Conservation (phyloP, 2,797 vertebrate genomes). For the Remorina albescens region DNA sequence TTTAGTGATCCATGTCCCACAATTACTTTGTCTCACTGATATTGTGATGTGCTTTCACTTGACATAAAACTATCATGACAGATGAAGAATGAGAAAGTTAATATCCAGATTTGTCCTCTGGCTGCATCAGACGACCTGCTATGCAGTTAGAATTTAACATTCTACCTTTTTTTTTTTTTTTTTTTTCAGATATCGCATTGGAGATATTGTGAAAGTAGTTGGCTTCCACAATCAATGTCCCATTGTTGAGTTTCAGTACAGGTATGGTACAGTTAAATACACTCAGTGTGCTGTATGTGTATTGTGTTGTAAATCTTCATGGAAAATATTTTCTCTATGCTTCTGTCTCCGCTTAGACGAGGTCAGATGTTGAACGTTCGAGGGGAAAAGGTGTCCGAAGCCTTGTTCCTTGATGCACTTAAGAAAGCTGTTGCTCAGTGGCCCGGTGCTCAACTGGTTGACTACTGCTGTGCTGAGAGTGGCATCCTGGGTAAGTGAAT, state of each 20-base stretch:
- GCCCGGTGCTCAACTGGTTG: slow-evolving; percentile 89
- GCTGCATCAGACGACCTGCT: not conserved
- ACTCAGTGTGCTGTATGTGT: not conserved
- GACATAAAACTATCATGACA: slow-evolving; percentile 15
- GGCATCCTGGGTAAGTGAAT: slow-evolving; percentile 91
- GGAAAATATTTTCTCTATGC: not conserved
- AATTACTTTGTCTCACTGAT: slow-evolving; percentile 9
- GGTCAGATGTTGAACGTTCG: slow-evolving; percentile 89
- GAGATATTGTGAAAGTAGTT: slow-evolving; percentile 89
- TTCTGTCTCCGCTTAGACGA: slow-evolving; percentile 76
- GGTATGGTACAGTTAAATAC: slow-evolving; percentile 75
- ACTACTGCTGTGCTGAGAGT: slow-evolving; percentile 92
- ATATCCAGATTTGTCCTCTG: not conserved
- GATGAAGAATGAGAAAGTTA: slow-evolving; percentile 8
- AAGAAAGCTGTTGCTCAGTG: slow-evolving; percentile 84
- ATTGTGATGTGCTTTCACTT: slow-evolving; percentile 17
- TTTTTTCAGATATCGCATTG: slow-evolving; percentile 86
- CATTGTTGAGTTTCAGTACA: slow-evolving; percentile 87
- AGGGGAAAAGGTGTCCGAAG: slow-evolving; percentile 90
- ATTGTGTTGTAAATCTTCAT: not conserved
- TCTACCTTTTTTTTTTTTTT: slow-evolving; percentile 4
- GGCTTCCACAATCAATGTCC: slow-evolving; percentile 91
- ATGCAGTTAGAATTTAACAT: not conserved
- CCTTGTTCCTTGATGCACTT: slow-evolving; percentile 85
- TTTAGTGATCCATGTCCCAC: not conserved